Conservation (phyloP, 2,888 invertebrate species). For the Cyaniris semiargus region DNA sequence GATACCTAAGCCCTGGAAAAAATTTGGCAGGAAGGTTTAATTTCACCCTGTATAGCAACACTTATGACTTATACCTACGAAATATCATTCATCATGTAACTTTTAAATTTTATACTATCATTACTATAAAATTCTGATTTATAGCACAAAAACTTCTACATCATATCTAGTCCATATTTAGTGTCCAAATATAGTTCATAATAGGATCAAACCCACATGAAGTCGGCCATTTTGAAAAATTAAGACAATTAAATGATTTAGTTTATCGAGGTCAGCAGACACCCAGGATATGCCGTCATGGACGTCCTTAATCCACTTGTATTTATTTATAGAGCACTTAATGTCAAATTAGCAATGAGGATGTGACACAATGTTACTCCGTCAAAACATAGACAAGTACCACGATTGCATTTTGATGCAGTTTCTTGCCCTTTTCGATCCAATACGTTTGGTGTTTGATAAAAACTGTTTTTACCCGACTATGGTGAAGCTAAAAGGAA, state of each 20-base stretch:
- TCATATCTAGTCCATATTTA: neutral
- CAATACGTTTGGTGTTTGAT: too few species aligned
- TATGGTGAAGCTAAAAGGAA: too few species aligned
- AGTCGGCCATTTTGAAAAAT: constrained; percentile 26
- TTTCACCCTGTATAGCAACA: too few species aligned
- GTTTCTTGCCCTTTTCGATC: too few species aligned
- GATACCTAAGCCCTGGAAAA: too few species aligned
- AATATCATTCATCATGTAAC: neutral
- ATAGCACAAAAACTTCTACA: neutral
- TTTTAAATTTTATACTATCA: neutral
- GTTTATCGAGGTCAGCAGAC: constrained; percentile 27
- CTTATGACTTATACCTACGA: neutral
- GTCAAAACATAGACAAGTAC: neutral
- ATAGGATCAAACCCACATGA: constrained; percentile 10
- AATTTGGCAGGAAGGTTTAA: too few species aligned
- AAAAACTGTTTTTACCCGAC: too few species aligned
- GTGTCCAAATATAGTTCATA: constrained; percentile 1
- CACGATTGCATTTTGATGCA: neutral
- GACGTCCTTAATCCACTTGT: constrained; percentile 10
- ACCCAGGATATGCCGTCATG: constrained; percentile 24
- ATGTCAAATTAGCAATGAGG: neutral
- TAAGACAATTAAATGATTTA: constrained; percentile 30
- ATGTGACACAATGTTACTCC: neutral
- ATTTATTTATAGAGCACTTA: constrained; percentile 9
- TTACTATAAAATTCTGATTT: neutral